Conservation (phyloP, 2,888 invertebrate genomes). For the Xestia sexstrigata region DNA sequence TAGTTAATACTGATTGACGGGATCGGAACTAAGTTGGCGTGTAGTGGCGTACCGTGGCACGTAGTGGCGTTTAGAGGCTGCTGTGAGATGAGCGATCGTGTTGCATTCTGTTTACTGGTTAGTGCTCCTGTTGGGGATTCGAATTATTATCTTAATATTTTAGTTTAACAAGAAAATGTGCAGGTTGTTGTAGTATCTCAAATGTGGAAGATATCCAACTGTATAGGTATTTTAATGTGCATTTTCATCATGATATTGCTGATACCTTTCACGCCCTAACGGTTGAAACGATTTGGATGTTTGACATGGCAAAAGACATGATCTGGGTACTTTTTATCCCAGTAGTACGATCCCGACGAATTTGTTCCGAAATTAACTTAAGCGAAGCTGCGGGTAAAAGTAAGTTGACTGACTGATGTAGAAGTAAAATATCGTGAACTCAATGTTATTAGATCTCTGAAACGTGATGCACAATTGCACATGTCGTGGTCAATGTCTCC, state of each 20-base stretch:
- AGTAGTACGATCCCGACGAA: not conserved
- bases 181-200: not conserved
- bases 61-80: slow-evolving; percentile 11
- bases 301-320: not conserved
- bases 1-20: slow-evolving; percentile 53
- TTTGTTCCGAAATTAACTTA: not conserved
- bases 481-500: not conserved
- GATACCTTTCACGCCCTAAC: not conserved
- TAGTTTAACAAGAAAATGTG: not conserved
- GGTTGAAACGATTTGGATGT: not conserved
- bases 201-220: not conserved
- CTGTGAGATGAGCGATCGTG: slow-evolving; percentile 28
- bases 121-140: slow-evolving; percentile 2
- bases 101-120: slow-evolving; percentile 5
- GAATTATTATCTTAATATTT: not conserved
- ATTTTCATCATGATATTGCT: not conserved
- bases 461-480: too few relatives aligned
- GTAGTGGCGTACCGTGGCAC: slow-evolving; percentile 10
- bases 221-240: not conserved
- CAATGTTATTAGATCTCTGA: too few relatives aligned
- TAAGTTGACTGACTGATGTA: not conserved
- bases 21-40: slow-evolving; percentile 31
- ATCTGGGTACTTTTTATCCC: not conserved
- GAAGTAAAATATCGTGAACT: not conserved
- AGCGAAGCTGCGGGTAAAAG: not conserved